Evolutionary conservation across 2,888 invertebrate species (phyloP), one percentile per base, ranked within the genome.

Genomic region (Drosophila meridiana): DNA sequence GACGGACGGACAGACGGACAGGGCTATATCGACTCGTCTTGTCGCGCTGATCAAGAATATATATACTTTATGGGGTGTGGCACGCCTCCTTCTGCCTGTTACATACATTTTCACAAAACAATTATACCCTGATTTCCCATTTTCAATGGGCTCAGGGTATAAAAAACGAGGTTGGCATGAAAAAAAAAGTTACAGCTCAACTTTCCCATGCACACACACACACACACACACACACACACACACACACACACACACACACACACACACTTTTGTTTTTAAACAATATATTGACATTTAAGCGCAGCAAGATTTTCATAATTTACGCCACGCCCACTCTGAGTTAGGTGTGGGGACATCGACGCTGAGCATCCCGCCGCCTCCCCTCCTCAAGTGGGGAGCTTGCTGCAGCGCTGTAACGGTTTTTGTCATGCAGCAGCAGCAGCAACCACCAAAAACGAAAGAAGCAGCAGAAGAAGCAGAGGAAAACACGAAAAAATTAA

Each of bases 241-340:
- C 20, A 20, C 20, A 20, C 20, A 20, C 20, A 20, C 20, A 20
- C 20, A 20, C 20, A 20, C 20, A 20, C 20, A 20, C 20, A 20
- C 20, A 20, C 20, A 20, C 20, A 20, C 20, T 20, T 20, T 20
- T 20, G 20, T 20, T 20, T 20, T 20, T 20, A 40, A 40, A 40
- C n/a, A 40, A 14, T 34, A 20, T 42, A 77, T 77, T 81, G 78
- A 71, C 82, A 77, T 81, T 81, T 76, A 77, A 70, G 50, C 48
- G 47, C 48, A 58, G 58, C 38, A 34, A 30, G 38, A 73, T n/a
- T 40, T 28, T 34, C 13, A 76, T 65, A 71, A 78, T 64, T 77
- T 56, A 61, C 58, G 81, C 76, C 45, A 67, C 77, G 66, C 76
- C 70, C 20, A 20, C 14, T 11, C 45, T 45, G 0, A 3, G 14